Evolutionary conservation across 2,113 vertebrate genomes (phyloP).

Genomic region (Psephotus haematonotus): DNA sequence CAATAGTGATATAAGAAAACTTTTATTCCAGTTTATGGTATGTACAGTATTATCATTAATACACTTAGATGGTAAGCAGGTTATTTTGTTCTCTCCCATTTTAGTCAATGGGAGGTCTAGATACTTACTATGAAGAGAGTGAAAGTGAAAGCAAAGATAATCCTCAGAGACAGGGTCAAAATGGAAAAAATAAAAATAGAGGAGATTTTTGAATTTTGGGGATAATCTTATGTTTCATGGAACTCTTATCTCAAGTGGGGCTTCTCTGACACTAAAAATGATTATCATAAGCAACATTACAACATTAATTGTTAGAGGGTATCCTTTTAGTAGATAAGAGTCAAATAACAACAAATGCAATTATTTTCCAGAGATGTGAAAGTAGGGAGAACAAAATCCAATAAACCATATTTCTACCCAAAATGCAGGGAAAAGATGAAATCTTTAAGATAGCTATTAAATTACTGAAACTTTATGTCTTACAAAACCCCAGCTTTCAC

Average conservation of each 20-base stretch:
- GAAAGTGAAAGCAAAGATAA: neutral
- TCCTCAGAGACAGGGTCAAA: neutral
- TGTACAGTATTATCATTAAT: neutral
- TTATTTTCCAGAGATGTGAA: neutral
- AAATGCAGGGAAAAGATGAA: neutral
- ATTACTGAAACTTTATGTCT: neutral
- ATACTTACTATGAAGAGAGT: neutral
- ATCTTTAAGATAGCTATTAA: neutral
- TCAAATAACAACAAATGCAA: neutral
- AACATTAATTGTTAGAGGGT: neutral
- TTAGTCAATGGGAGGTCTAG: neutral
- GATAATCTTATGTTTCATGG: neutral
- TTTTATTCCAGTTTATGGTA: neutral
- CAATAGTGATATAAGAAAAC: neutral
- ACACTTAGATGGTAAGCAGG: neutral
- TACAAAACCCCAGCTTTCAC: neutral
- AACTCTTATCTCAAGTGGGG: neutral
- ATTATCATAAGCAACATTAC: neutral
- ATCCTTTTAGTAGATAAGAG: neutral
- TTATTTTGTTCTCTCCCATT: neutral
- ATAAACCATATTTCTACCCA: neutral
- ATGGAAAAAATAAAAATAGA: neutral
- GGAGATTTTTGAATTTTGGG: neutral
- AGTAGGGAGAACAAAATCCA: neutral
- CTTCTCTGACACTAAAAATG: neutral